A percentile compares a stretch with the other conserved stretches of the same genome.
Conservation (phyloP, 2,888 invertebrate species). For the Papilio gigon region DNA sequence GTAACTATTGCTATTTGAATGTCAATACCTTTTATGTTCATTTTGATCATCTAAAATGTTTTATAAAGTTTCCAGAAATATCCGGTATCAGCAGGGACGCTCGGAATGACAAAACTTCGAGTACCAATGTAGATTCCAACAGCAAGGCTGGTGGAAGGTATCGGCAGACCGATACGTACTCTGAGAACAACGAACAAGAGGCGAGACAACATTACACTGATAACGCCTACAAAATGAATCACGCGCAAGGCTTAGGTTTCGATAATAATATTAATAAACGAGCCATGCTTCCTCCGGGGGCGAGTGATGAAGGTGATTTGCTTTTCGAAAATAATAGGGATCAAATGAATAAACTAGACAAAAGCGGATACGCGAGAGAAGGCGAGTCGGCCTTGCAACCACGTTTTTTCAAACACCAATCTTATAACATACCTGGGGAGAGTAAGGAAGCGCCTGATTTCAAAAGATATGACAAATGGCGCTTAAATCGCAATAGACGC, state of each 20-base stretch:
- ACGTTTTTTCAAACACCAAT: constrained; percentile 53
- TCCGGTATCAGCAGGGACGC: constrained; percentile 47
- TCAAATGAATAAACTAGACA: constrained; percentile 46
- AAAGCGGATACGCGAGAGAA: constrained; percentile 52
- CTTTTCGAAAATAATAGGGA: constrained; percentile 54
- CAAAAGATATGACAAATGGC: constrained; percentile 52
- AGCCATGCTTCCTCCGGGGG: constrained; percentile 47
- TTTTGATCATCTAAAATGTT: constrained; percentile 10
- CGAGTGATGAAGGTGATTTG: constrained; percentile 56
- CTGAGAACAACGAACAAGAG: constrained; percentile 37
- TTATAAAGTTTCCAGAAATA: constrained; percentile 55
- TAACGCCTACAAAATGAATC: constrained; percentile 47
- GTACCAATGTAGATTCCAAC: constrained; percentile 39
- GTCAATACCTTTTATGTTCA: background rate
- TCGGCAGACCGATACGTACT: constrained; percentile 31
- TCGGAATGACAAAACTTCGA: constrained; percentile 48
- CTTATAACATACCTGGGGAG: constrained; percentile 55
- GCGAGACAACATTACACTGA: constrained; percentile 48
- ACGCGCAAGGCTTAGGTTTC: constrained; percentile 45
- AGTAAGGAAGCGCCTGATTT: constrained; percentile 52
- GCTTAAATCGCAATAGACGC: constrained; percentile 61
- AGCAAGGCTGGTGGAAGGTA: background rate
- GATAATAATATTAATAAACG: constrained; percentile 51
- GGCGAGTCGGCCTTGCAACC: constrained; percentile 51
- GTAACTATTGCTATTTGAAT: constrained; percentile 13